Conservation (phyloP, 2,888 invertebrate species). For the Volucella inflata region DNA sequence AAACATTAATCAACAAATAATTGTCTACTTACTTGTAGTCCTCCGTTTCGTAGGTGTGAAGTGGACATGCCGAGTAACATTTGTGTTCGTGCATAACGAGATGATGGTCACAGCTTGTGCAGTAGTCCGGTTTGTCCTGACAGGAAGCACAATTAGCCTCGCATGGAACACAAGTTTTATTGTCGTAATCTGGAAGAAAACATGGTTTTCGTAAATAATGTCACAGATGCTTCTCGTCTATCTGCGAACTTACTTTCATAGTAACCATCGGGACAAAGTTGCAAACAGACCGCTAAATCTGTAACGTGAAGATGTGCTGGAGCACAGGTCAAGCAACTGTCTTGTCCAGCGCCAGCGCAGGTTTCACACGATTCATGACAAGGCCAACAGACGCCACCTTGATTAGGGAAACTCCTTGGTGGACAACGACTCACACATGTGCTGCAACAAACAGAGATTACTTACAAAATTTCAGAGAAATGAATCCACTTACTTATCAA, state of each 20-base stretch:
- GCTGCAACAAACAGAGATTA: conserved; percentile 83
- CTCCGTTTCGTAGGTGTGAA: conserved; percentile 92
- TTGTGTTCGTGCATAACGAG: conserved; percentile 92
- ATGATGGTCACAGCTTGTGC: conserved; percentile 95
- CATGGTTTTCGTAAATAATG: too few species aligned
- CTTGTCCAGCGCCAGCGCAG: conserved; percentile 94
- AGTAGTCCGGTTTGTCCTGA: conserved; percentile 91
- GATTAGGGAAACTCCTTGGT: conserved; percentile 92
- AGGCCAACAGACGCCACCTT: conserved; percentile 92
- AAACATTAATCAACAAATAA: conserved; percentile 64
- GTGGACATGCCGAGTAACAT: conserved; percentile 93
- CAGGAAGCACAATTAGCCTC: conserved; percentile 94
- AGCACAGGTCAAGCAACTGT: conserved; percentile 93
- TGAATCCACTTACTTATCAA: conserved; percentile 89
- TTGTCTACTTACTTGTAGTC: conserved; percentile 88
- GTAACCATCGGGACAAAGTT: conserved; percentile 95
- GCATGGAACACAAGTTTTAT: conserved; percentile 92
- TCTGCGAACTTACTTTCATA: conserved; percentile 88
- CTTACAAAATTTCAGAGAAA: background rate
- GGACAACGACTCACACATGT: conserved; percentile 94
- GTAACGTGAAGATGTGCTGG: conserved; percentile 92
- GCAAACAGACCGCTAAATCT: conserved; percentile 93
- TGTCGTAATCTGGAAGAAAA: conserved; percentile 85
- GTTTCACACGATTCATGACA: conserved; percentile 96
- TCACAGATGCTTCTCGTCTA: too few species aligned